These are phyloP conservation scores for Hippocampus abdominalis DNA, from an alignment of 2,113 vertebrate genomes.

Conservation along the genomic window DNA sequence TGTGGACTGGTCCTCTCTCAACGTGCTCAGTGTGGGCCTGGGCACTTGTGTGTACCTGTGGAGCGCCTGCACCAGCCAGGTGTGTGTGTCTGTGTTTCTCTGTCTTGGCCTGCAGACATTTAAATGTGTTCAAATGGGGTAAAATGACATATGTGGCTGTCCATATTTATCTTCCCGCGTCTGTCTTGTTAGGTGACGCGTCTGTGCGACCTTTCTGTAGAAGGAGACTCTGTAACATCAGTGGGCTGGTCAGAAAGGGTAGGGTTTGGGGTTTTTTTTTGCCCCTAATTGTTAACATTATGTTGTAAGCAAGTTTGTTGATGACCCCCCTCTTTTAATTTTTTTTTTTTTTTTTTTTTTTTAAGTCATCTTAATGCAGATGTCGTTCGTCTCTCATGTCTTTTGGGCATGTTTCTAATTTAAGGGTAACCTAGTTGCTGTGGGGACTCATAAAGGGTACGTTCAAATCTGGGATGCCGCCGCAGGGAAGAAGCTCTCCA, in stretches of 20 bases:
- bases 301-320: neutral
- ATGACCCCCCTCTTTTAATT: neutral
- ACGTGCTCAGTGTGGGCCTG: slow-evolving; percentile 94
- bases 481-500: slow-evolving; percentile 93
- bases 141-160: neutral
- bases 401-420: slow-evolving; percentile 21
- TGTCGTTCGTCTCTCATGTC: neutral
- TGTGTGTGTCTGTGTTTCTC: slow-evolving; percentile 41
- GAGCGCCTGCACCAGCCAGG: slow-evolving; percentile 98
- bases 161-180: neutral
- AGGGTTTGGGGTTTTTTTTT: slow-evolving; percentile 48
- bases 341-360: too few relatives aligned
- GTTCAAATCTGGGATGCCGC: slow-evolving; percentile 98
- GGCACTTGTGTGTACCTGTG: slow-evolving; percentile 97
- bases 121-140: too few relatives aligned
- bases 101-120: too few relatives aligned
- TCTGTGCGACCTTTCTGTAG: slow-evolving; percentile 94
- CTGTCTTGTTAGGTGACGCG: slow-evolving; percentile 82
- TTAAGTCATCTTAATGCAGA: neutral
- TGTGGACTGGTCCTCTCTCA: slow-evolving; percentile 98
- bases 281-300: neutral
- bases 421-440: slow-evolving; percentile 93
- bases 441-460: slow-evolving; percentile 97
- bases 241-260: slow-evolving; percentile 99
- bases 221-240: slow-evolving; percentile 95